Base-by-base conservation (phyloP, 2,797 vertebrate genomes). In the Ptychadena robeensis region DNA sequence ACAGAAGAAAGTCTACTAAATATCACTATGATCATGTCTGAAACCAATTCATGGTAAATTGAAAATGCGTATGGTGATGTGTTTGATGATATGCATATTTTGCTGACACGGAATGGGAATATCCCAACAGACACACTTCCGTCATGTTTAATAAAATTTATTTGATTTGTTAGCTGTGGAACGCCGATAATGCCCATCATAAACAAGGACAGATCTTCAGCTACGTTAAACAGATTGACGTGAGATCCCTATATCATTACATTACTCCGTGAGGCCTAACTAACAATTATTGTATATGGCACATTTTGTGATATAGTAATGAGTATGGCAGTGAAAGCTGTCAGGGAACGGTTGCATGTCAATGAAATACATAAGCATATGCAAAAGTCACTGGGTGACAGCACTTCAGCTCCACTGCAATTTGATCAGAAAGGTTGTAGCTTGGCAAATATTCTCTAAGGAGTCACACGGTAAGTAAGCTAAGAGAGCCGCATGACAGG, bases 201-300 rank as follows among this genome's bases (percentile, higher is more conserved):
- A 12, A 4, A 25, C n/a, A 61, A 25, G 27, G 59, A 28, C 59
- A 25, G 59, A 61, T 61, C 59, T 61, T 61, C 59, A 25, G 9
- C 59, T 61, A 9, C 12, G 9, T 28, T 61, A 61, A 53, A 61
- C 59, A 25, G 59, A 61, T 61, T 61, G 59, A 61, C 28, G 27
- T 61, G 59, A 61, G 8, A 61, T 68, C 34, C 66, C 66, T 68
- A 35, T 68, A 68, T 68, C 34, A 68, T 68, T 37, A 68, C 37
- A 34, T 68, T 68, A 68, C n/a, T 35, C 32, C 12, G 22, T 12
- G 22, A 25, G 12, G 10, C 32, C n/a, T 35, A 68, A 35, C 27
- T n/a, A 35, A 37, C 66, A 68, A 68, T 68, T 37, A 68, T 68
- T 35, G n/a, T 37, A 37, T 68, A 25, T 68, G 34, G 32, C 34